Conservation (phyloP, 2,797 vertebrate genomes). For the Malacoraja senta region DNA sequence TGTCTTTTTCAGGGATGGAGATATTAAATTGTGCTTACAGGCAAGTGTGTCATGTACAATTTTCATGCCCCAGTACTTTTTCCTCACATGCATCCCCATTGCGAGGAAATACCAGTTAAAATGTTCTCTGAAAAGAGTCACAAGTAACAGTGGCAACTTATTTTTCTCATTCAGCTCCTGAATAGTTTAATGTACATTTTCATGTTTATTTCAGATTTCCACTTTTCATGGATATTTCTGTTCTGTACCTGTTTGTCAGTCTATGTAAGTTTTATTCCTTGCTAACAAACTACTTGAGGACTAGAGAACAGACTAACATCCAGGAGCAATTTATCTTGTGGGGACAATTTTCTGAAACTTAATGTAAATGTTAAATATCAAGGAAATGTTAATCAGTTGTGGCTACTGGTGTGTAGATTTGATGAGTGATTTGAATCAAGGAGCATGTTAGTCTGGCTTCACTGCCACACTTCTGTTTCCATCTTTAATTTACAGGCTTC, state of each 20-base stretch:
- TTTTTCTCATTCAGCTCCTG: neutral
- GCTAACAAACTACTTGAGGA: neutral
- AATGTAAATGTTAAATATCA: slow-evolving; percentile 3
- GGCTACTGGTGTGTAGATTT: neutral
- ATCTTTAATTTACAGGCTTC: neutral
- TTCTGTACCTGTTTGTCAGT: neutral
- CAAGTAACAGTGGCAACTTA: neutral
- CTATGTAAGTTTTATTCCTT: neutral
- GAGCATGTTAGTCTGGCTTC: neutral
- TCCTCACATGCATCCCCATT: no score
- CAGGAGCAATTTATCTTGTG: neutral
- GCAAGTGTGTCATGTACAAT: no score
- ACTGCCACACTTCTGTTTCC: neutral
- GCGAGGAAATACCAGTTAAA: no score
- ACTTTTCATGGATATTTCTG: neutral
- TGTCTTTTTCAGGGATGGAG: neutral
- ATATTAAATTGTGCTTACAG: neutral
- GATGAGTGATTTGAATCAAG: neutral
- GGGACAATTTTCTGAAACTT: neutral
- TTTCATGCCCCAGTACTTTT: no score
- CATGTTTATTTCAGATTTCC: neutral
- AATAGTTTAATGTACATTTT: neutral
- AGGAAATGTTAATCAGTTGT: slow-evolving; percentile 1
- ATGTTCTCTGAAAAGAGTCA: neutral
- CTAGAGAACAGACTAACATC: neutral